phyloP scores from a whole-genome alignment of 2,888 invertebrate species.

The Xanthia togata region DNA sequence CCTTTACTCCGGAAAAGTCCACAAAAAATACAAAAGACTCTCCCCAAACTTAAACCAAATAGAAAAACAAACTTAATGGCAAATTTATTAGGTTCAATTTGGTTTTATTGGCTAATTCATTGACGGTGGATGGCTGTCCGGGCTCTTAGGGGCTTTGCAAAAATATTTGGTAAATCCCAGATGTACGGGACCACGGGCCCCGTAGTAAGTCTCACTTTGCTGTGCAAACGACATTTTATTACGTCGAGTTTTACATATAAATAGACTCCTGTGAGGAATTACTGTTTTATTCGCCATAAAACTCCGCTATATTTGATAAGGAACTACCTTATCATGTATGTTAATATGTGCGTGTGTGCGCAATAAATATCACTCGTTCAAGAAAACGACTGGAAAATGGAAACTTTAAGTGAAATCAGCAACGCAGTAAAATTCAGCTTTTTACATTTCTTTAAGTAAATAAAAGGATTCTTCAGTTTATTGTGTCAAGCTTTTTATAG shows the following conservation, averaged over 20 bases:
- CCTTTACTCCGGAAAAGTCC: neutral
- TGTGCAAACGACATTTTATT: conserved; percentile 81
- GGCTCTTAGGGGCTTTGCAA: conserved; percentile 69
- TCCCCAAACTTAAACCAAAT: conserved; percentile 74
- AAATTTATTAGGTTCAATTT: conserved; percentile 89
- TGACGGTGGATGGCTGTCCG: conserved; percentile 80
- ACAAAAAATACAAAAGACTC: conserved; percentile 60
- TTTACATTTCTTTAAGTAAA: conserved; percentile 27
- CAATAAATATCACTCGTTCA: conserved; percentile 41
- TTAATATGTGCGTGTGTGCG: conserved; percentile 31
- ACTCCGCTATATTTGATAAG: conserved; percentile 60
- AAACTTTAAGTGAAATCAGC: conserved; percentile 14
- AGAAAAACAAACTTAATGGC: conserved; percentile 84
- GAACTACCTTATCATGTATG: conserved; percentile 58
- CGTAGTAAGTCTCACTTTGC: conserved; percentile 73
- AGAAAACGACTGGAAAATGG: conserved; percentile 1
- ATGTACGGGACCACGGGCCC: conserved; percentile 71
- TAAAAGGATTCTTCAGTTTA: conserved; percentile 49
- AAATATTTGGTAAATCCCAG: conserved; percentile 82
- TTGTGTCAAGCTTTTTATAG: conserved; percentile 45
- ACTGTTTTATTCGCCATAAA: conserved; percentile 76
- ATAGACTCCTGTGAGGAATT: conserved; percentile 76
- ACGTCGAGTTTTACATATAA: conserved; percentile 83
- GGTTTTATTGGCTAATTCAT: conserved; percentile 89
- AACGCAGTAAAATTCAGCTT: conserved; percentile 15